Evolutionary conservation across 2,797 vertebrate species (phyloP).

Genomic region (Pelochelys cantorii): DNA sequence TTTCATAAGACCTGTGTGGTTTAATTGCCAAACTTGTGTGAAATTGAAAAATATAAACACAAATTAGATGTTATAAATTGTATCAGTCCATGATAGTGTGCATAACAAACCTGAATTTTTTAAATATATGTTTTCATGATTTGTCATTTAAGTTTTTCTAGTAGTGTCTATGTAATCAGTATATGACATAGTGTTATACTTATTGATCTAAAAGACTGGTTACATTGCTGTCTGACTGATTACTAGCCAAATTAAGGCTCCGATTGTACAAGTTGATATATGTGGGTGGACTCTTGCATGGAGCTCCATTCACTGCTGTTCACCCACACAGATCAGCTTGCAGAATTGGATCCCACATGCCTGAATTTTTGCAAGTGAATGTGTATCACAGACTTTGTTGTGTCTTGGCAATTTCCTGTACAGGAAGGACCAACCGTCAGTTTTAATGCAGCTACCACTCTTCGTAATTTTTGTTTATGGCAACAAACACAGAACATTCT

Average conservation of each 20-base stretch:
- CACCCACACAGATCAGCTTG: not conserved
- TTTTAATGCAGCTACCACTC: constrained; percentile 92
- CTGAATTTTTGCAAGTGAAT: not conserved
- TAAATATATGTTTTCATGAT: not conserved
- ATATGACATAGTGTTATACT: not conserved
- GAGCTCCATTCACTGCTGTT: not conserved
- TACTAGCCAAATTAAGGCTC: not conserved
- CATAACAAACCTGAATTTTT: not conserved
- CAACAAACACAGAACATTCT: constrained; percentile 92
- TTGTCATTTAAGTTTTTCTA: not conserved
- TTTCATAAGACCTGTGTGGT: not conserved
- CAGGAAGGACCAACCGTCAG: constrained; percentile 95
- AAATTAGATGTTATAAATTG: not conserved
- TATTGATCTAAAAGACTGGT: not conserved
- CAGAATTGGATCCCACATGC: not conserved
- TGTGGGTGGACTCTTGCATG: not conserved
- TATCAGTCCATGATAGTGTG: not conserved
- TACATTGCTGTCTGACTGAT: not conserved
- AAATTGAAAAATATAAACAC: not conserved
- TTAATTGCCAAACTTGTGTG: not conserved
- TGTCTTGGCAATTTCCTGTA: constrained; percentile 29
- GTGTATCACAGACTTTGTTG: not conserved
- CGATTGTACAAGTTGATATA: not conserved
- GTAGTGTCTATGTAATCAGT: not conserved
- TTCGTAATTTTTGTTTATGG: constrained; percentile 97